Evolutionary conservation across 2,797 vertebrate species (phyloP), one percentile per base, ranked within the genome.

Genomic region (Rhadinocentrus ornatus): DNA sequence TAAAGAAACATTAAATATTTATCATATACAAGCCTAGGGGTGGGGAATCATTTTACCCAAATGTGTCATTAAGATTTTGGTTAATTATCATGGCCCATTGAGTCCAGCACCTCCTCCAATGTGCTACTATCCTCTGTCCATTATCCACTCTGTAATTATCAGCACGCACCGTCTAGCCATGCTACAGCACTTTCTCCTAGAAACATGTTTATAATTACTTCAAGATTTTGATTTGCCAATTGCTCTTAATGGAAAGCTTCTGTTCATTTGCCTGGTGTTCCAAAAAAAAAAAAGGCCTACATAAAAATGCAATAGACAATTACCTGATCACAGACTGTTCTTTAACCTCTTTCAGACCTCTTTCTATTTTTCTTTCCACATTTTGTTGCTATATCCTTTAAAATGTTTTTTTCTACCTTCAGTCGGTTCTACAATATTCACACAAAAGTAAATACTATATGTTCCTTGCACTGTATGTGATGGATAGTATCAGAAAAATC

Each of bases 1-100:
- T 83, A 89, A 91, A 86, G 85, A 94, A 93, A 88, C 81, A 90
- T 93, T 88, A 83, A 92, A 94, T 93, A 94, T 93, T 91, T 89
- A 91, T 92, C 71, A 72, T 78, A 83, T 81, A 77, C 13, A 56
- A 90, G 86, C 86, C 75, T 55, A 55, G 71, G 69, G 75, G 75
- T 16, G 78, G 84, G 86, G 86, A 73, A 85, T 90, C 63, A 84
- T 91, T 92, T 90, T 73, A 69, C 78, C 85, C 79, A 62, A 71
- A 39, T 46, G 76, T 88, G 85, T 93, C 91, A 92, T 93, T 93
- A 93, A 89, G 86, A 86, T 85, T 89, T 86, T 83, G 83, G 87
- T 92, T 93, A 94, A 94, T 94, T 93, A 93, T 89, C 88, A 89
- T 80, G 89, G 86, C 81, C 88, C 88, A 89, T 88, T 93, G 88